Conservation (phyloP, 2,797 vertebrate genomes). For the Hippopotamyrus pictus region DNA sequence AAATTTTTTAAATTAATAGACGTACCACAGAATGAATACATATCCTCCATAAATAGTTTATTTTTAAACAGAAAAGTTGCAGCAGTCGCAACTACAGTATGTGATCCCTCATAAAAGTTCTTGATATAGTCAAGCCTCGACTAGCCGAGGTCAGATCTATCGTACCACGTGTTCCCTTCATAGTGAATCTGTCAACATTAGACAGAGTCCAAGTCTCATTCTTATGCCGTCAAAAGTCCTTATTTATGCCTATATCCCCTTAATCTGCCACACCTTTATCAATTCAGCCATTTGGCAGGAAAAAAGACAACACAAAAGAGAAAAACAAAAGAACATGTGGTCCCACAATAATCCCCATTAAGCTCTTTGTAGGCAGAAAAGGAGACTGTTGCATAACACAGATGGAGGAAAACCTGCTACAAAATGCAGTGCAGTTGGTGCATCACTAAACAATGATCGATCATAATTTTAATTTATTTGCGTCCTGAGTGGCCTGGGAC, state of each 20-base stretch:
- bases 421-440: conserved; percentile 38
- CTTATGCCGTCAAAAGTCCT: conserved; percentile 57
- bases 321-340: conserved; percentile 57
- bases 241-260: conserved; percentile 65
- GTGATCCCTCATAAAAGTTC: conserved; percentile 79
- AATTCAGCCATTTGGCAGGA: conserved; percentile 58
- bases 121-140: conserved; percentile 73
- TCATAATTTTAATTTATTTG: background rate
- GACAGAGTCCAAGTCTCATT: conserved; percentile 40
- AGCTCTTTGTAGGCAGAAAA: conserved; percentile 64
- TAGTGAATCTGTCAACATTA: conserved; percentile 47
- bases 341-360: conserved; percentile 61
- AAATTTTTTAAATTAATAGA: background rate
- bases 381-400: conserved; percentile 32
- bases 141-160: conserved; percentile 37
- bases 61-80: background rate
- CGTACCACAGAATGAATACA: background rate
- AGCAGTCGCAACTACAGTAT: background rate
- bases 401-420: conserved; percentile 29
- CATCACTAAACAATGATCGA: background rate
- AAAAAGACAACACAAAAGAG: conserved; percentile 49
- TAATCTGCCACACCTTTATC: conserved; percentile 59
- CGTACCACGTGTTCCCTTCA: conserved; percentile 46
- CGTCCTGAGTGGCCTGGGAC: background rate
- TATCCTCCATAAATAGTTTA: background rate